Conservation (phyloP, 2,113 vertebrate species). For the Sturnus vulgaris region DNA sequence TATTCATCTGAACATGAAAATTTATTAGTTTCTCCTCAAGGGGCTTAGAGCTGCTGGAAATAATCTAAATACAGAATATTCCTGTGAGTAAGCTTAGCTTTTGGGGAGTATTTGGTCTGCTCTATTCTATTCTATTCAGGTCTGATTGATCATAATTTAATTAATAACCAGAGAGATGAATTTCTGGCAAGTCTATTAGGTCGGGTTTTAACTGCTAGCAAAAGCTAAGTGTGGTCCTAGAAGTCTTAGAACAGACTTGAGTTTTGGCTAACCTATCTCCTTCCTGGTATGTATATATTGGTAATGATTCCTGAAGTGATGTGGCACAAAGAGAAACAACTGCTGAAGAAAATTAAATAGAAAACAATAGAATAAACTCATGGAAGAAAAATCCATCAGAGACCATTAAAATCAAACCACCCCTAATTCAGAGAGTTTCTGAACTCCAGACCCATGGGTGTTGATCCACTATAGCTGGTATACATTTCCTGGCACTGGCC, state of each 20-base stretch:
- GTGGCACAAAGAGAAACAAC: not conserved
- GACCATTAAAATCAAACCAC: not conserved
- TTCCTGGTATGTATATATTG: not conserved
- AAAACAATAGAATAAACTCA: not conserved
- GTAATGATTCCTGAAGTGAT: not conserved
- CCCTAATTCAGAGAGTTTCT: not conserved
- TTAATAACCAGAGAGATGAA: not conserved
- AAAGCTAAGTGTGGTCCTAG: not conserved
- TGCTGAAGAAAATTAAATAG: not conserved
- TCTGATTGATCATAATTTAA: not conserved
- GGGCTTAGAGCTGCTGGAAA: not conserved
- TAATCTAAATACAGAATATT: not conserved
- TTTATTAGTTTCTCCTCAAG: not conserved
- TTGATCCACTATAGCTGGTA: not conserved
- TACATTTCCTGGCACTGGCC: not conserved
- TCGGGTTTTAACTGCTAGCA: not conserved
- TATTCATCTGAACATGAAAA: not conserved
- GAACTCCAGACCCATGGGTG: not conserved
- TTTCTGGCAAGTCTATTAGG: not conserved
- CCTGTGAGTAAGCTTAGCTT: not conserved
- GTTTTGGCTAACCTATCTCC: not conserved
- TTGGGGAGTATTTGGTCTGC: not conserved
- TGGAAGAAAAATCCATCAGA: not conserved
- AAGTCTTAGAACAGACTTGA: not conserved
- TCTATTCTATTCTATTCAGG: not conserved